Percentiles rank a stretch among this genome's conserved stretches.
Evolutionary conservation across 2,888 invertebrate species (phyloP).

Genomic region (Leucoma salicis): DNA sequence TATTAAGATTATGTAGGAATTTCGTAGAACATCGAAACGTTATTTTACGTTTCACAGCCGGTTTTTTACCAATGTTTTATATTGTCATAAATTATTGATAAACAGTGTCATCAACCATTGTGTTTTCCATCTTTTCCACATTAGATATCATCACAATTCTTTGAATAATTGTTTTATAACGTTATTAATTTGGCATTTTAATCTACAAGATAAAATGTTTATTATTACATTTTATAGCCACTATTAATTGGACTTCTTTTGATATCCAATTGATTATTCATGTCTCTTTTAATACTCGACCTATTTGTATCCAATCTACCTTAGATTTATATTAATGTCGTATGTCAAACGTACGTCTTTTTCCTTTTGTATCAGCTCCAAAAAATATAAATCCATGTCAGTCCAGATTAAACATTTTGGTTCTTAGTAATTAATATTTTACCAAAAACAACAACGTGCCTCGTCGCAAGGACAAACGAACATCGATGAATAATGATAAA

Average conservation of each 20-base stretch:
- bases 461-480: conserved; percentile 23
- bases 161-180: conserved; percentile 32
- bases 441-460: conserved; percentile 16
- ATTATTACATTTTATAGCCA: conserved; percentile 35
- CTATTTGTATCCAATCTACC: conserved; percentile 32
- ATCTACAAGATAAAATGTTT: conserved; percentile 30
- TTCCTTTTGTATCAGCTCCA: conserved; percentile 17
- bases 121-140: conserved; percentile 31
- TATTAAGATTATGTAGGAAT: neutral
- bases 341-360: conserved; percentile 16
- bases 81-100: conserved; percentile 43
- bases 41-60: conserved; percentile 3
- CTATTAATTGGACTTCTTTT: conserved; percentile 31
- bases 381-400: conserved; percentile 17
- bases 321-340: conserved; percentile 21
- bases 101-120: conserved; percentile 34
- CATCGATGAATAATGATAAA: conserved; percentile 22
- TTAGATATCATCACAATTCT: conserved; percentile 31
- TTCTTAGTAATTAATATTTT: conserved; percentile 17
- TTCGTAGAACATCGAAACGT: neutral
- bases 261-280: conserved; percentile 33
- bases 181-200: conserved; percentile 38
- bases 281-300: conserved; percentile 21
- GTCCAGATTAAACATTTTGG: conserved; percentile 14
- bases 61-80: conserved; percentile 34